These are phyloP conservation scores for Dendropsophus ebraccatus DNA, from an alignment of 2,113 vertebrate genomes.

Conservation along the genomic window DNA sequence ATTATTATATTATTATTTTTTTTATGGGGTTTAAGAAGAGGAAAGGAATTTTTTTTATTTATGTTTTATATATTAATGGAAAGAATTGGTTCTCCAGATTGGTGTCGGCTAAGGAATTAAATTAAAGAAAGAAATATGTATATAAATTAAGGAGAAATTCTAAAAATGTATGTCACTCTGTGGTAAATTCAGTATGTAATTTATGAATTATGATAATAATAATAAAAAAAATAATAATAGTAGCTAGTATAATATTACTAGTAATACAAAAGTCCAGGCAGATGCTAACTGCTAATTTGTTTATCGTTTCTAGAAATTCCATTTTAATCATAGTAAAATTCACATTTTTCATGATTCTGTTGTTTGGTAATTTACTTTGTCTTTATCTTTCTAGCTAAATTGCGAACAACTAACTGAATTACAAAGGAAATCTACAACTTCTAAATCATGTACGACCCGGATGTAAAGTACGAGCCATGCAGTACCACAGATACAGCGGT, in stretches of 20 bases:
- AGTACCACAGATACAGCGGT: slow-evolving; percentile 41
- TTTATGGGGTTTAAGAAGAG: no score
- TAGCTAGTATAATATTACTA: neutral
- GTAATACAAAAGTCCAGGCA: neutral
- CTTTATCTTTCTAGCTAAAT: neutral
- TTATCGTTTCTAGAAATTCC: neutral
- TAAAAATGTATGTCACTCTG: no score
- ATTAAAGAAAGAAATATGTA: no score
- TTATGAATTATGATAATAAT: no score
- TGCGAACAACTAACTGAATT: neutral
- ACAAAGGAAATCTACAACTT: neutral
- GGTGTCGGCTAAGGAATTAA: no score
- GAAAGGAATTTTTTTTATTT: no score
- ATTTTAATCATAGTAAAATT: neutral
- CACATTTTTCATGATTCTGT: neutral
- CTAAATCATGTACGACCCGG: slow-evolving; percentile 42
- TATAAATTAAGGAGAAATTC: no score
- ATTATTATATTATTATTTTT: no score
- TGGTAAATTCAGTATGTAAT: no score
- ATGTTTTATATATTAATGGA: no score
- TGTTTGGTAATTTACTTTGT: neutral
- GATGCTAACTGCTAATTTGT: neutral
- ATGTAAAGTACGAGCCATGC: slow-evolving; percentile 51
- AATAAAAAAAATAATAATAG: no score
- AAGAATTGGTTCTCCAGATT: no score